Base-by-base conservation (phyloP, 2,888 invertebrate species). In the Neria commutata region DNA sequence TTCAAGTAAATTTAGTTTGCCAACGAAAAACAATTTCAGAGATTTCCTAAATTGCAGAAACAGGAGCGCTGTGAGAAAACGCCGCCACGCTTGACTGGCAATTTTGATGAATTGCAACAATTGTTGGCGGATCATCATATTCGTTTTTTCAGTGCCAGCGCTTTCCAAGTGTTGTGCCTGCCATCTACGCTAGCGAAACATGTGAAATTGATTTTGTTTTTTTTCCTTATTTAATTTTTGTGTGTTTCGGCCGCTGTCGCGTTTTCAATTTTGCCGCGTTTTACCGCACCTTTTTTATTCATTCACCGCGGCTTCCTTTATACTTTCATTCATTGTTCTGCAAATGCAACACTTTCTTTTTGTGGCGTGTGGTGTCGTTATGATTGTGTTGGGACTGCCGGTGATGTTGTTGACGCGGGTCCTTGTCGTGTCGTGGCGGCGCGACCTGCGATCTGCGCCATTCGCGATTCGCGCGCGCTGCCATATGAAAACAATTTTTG, bases 171-270 rank as follows among this genome's bases (percentile, higher is more conserved):
- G 37, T 37, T 37, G 37, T 37, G n/a, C 37, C 4, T 4, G 11
- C 6, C 29, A 29, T 14, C 37, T 14, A 37, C n/a, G 37, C 37
- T 8, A 6, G 8, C 37, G 37, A 37, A 37, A 14, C n/a, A n/a
- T 37, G 37, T 21, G 5, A 42, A 42, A 42, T 42, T 42, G 42
- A 42, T 42, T 42, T 42, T 37, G 19, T 19, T 42, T 42, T 42
- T 42, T 17, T n/a, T 37, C n/a, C 14, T 42, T 17, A 19, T 42
- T 42, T 17, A 17, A 42, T 3, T 14, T 8, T 14, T 14, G 8
- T 37, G 6, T 37, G 37, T 37, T 37, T 37, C n/a, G 8, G 6
- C n/a, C n/a, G 37, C 4, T 14, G 17, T 42, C 42, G n/a, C n/a
- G 21, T 19, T 42, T 42, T 42, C 42, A 42, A 42, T 42, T 42